phyloP scores from a whole-genome alignment of 2,797 vertebrate species.

The Chaenodraco wilsoni region DNA sequence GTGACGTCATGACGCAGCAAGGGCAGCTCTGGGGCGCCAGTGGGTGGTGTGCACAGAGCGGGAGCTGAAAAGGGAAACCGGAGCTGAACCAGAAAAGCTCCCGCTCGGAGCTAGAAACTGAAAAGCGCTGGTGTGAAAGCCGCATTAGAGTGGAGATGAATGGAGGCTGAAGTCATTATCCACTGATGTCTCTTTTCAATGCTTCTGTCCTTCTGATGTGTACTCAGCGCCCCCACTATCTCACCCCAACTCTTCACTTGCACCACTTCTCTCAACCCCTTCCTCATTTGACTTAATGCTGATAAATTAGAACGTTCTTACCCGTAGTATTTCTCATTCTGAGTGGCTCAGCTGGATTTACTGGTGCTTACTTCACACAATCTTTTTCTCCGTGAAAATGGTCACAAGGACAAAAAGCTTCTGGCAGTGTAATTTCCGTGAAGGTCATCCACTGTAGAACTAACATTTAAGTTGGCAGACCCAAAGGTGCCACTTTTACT shows the following conservation, averaged over 20 bases:
- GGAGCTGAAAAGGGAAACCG: no score
- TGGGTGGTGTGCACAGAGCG: no score
- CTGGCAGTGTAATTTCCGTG: conserved; percentile 6
- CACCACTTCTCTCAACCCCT: conserved; percentile 51
- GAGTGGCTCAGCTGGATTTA: conserved; percentile 49
- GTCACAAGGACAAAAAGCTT: conserved; percentile 43
- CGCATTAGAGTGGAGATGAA: conserved; percentile 35
- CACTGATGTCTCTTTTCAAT: conserved; percentile 67
- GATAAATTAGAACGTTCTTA: conserved; percentile 72
- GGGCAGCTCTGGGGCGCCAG: no score
- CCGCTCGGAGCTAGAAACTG: no score
- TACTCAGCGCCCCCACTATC: conserved; percentile 32
- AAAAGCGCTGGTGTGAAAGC: no score
- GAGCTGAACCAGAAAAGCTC: no score
- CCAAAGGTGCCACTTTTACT: background rate
- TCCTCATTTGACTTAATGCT: conserved; percentile 75
- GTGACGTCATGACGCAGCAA: no score
- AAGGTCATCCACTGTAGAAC: conserved; percentile 21
- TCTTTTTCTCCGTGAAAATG: conserved; percentile 35
- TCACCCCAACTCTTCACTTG: conserved; percentile 14
- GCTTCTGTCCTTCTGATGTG: conserved; percentile 48
- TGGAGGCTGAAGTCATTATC: conserved; percentile 57
- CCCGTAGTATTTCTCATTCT: conserved; percentile 59
- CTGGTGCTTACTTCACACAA: conserved; percentile 35
- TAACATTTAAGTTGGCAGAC: conserved; percentile 10